phyloP scores from a whole-genome alignment of 2,797 vertebrate genomes.

The Uromys caudimaculatus region DNA sequence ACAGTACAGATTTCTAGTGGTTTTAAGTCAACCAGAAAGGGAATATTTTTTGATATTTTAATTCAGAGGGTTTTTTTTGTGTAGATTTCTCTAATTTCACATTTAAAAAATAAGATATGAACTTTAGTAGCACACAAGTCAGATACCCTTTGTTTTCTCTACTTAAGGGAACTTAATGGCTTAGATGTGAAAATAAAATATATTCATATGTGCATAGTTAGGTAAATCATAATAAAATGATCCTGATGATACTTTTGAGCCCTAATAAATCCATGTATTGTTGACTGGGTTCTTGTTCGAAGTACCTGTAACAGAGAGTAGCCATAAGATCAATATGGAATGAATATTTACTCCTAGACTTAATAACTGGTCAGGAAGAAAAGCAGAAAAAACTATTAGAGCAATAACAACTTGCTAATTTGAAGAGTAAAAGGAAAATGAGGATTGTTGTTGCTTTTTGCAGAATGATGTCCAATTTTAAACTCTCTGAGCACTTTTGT shows the following conservation, averaged over 20 bases:
- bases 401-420: neutral
- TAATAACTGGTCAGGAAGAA: neutral
- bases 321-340: neutral
- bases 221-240: neutral
- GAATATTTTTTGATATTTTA: neutral
- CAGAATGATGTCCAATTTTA: constrained; percentile 38
- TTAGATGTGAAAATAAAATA: constrained; percentile 32
- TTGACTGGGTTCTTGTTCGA: neutral
- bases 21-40: neutral
- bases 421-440: neutral
- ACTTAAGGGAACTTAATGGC: neutral
- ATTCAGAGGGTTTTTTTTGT: neutral
- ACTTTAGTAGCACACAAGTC: neutral
- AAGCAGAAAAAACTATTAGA: neutral
- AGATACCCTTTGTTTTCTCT: neutral
- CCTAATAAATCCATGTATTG: neutral
- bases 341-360: neutral
- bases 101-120: constrained; percentile 26
- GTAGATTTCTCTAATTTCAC: neutral
- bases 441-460: neutral
- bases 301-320: neutral
- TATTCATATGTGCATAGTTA: neutral
- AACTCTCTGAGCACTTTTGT: neutral
- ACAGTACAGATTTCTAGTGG: neutral
- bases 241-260: neutral